A percentile compares a stretch with the other conserved stretches of the same genome.
phyloP scores from a whole-genome alignment of 2,113 vertebrate genomes.

The Psophia crepitans region DNA sequence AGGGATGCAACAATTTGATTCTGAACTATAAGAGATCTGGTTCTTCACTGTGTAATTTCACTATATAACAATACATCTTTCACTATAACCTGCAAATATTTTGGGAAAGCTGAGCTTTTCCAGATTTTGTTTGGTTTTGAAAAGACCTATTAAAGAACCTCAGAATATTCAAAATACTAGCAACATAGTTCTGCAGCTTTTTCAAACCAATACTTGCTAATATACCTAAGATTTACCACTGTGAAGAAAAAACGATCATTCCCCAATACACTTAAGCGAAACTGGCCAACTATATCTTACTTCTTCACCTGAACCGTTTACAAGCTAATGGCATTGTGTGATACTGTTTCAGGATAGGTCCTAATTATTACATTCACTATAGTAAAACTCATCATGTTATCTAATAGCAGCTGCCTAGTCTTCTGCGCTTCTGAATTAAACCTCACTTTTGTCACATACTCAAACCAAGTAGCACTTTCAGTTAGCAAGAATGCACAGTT shows the following conservation, averaged over 20 bases:
- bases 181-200: neutral
- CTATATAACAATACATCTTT: rapidly evolving
- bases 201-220: neutral
- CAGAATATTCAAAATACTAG: neutral
- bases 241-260: neutral
- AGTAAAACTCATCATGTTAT: neutral
- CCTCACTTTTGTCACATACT: neutral
- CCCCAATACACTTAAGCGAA: neutral
- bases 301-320: neutral
- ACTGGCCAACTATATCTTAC: neutral
- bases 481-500: neutral
- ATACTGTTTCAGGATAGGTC: neutral
- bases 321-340: neutral
- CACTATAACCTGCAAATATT: neutral
- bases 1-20: neutral
- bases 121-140: neutral
- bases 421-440: neutral
- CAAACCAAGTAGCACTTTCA: neutral
- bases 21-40: neutral
- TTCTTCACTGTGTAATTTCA: neutral
- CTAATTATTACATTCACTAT: neutral
- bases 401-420: neutral
- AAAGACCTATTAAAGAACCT: neutral
- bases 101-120: neutral
- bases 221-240: neutral